These are phyloP conservation scores for Sicus ferrugineus DNA, from an alignment of 2,888 invertebrate genomes.

Conservation along the genomic window DNA sequence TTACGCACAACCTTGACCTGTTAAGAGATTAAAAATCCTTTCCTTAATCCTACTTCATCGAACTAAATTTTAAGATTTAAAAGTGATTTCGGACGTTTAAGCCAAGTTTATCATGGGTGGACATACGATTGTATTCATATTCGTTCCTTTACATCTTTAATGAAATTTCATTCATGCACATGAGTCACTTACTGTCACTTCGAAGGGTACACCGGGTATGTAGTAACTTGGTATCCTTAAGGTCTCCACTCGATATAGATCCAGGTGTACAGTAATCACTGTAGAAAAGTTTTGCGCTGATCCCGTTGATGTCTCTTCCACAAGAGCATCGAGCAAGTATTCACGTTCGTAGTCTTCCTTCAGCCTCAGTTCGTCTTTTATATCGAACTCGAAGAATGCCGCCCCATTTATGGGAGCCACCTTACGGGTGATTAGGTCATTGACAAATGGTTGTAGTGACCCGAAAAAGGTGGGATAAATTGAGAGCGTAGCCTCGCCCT, in stretches of 20 bases:
- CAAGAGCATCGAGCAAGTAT: slow-evolving; percentile 85
- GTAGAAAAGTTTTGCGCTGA: slow-evolving; percentile 84
- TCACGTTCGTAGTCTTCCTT: slow-evolving; percentile 81
- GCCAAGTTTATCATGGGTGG: not conserved
- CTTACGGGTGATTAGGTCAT: slow-evolving; percentile 71
- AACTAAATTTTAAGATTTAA: not conserved
- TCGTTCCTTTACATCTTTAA: not conserved
- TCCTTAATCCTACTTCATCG: not conserved
- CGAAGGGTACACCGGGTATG: slow-evolving; percentile 87
- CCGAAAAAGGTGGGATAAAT: slow-evolving; percentile 79
- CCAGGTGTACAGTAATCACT: slow-evolving; percentile 80
- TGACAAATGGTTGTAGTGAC: slow-evolving; percentile 61
- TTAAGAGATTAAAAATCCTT: not conserved
- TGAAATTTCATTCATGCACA: not conserved
- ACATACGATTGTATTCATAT: not conserved
- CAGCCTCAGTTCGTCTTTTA: slow-evolving; percentile 79
- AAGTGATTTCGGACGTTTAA: not conserved
- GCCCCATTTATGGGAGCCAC: slow-evolving; percentile 73
- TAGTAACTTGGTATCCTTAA: slow-evolving; percentile 88
- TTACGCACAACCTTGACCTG: slow-evolving; percentile 77
- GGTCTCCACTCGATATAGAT: slow-evolving; percentile 79
- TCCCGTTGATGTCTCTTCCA: slow-evolving; percentile 87
- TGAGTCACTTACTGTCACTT: slow-evolving; percentile 54
- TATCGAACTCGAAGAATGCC: slow-evolving; percentile 79
- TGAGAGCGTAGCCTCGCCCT: slow-evolving; percentile 86